A percentile compares a stretch with the other conserved stretches of the same genome.
Evolutionary conservation across 37 sponge, comb jelly and placozoan genomes (phyloP).

Genomic region (Lycopodina hypogea): DNA sequence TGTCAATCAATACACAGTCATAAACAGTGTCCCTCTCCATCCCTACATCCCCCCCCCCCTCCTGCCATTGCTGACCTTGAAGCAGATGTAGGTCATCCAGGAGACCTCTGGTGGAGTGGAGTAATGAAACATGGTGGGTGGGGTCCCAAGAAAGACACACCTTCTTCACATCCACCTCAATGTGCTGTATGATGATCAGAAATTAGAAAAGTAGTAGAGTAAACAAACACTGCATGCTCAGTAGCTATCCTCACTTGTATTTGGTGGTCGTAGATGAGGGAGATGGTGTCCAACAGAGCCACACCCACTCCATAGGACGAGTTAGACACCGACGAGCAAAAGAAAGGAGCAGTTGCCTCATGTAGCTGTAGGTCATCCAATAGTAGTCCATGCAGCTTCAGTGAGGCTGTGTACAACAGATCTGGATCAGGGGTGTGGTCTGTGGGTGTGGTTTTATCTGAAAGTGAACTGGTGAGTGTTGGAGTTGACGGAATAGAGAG

Average conservation of each 20-base stretch:
- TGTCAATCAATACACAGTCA: no score
- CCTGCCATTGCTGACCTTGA: no score
- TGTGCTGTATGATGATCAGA: conserved; percentile 2
- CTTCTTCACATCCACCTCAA: conserved; percentile 11
- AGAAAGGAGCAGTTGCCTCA: conserved; percentile 3
- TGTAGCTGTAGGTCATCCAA: conserved; percentile 23
- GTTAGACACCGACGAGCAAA: conserved; percentile 32
- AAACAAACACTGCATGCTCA: background rate
- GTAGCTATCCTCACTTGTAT: conserved; percentile 19
- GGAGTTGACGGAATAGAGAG: conserved; percentile 13
- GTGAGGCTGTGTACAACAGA: background rate
- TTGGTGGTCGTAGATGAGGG: conserved; percentile 14
- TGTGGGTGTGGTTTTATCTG: background rate
- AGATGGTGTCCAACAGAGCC: background rate
- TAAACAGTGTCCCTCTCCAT: no score
- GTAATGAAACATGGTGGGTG: conserved; percentile 41
- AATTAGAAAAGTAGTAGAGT: background rate
- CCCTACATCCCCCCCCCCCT: no score
- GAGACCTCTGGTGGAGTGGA: conserved; percentile 22
- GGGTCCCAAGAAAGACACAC: conserved; percentile 53
- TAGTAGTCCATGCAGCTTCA: conserved; percentile 42
- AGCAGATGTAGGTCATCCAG: conserved; percentile 6
- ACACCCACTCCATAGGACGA: conserved; percentile 45
- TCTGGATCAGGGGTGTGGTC: background rate
- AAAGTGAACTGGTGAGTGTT: background rate